Evolutionary conservation across 2,888 invertebrate genomes (phyloP).

Genomic region (Agriopis aurantiaria): DNA sequence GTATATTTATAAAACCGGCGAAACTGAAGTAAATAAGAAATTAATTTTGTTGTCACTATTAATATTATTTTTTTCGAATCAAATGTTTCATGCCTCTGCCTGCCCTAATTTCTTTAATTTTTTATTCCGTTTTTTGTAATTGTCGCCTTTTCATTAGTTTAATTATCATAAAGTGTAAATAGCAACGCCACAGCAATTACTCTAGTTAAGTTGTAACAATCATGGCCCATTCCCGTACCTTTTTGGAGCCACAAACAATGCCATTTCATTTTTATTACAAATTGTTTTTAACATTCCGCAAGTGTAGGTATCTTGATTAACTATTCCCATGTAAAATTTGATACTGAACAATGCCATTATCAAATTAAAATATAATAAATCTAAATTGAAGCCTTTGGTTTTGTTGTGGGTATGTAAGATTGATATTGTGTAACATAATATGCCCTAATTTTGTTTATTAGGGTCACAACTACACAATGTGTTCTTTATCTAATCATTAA

Average conservation of each 20-base stretch:
- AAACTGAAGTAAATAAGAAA: too few relatives aligned
- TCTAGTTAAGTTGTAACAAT: constrained; percentile 9
- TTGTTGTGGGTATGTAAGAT: background rate
- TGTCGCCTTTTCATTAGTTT: background rate
- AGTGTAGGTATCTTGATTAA: constrained; percentile 50
- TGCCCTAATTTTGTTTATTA: background rate
- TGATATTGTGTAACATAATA: background rate
- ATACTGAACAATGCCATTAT: constrained; percentile 40
- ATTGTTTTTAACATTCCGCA: constrained; percentile 43
- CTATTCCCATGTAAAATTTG: constrained; percentile 56
- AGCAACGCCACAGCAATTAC: constrained; percentile 1
- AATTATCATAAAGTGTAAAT: background rate
- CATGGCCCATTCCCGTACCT: constrained; percentile 19
- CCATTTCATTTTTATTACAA: constrained; percentile 40
- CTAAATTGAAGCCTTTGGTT: background rate
- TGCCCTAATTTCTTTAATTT: too few relatives aligned
- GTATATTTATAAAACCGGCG: too few relatives aligned
- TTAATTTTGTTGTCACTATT: too few relatives aligned
- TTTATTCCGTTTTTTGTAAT: background rate
- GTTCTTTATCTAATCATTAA: background rate
- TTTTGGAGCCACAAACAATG: constrained; percentile 44
- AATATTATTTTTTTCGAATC: too few relatives aligned
- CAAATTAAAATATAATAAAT: constrained; percentile 1
- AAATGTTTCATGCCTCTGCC: too few relatives aligned
- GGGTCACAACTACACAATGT: background rate